Evolutionary conservation across 2,113 vertebrate genomes (phyloP), one percentile per base, ranked within the genome.

Genomic region (Ammospiza nelsoni): DNA sequence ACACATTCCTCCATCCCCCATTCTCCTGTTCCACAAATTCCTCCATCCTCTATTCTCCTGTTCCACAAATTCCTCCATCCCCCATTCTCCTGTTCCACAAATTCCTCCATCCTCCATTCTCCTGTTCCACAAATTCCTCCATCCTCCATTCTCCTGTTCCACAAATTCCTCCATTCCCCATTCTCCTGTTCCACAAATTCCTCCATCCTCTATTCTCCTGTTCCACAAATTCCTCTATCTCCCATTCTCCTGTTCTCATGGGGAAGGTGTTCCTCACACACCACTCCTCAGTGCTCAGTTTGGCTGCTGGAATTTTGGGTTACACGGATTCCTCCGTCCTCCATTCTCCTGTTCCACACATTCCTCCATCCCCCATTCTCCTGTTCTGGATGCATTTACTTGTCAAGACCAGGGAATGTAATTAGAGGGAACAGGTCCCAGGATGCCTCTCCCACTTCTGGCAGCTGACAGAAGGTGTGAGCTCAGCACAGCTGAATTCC

Each of bases 361-460:
- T 85, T 68, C 78, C 69, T 91, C 78, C 72, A 84, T 49, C 22
- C 68, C 62, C 85, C 59, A 51, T 77, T 41, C 85, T 76, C 76
- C 24, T 33, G 9, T 20, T 66, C 73, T 89, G 78, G 90, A 93
- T 39, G 77, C 76, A 72, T 72, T 84, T 78, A 78, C 95, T 94
- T 92, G 94, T 80, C 92, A 92, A 88, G 93, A 77, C 87, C 92
- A 88, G 44, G 95, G 91, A 96, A 81, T 28, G 31, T 91, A 95
- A 96, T 93, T 92, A 89, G 74, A 92, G 49, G 89, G 78, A 94
- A 66, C 90, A 92, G 82, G 86, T 95, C 93, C 79, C 94, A 92
- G 79, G 91, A 92, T 58, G 85, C 91, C 89, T 94, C 67, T 92
- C 92, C 77, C 84, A 83, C 84, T 84, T 41, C 84, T 95, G 95